Conservation (phyloP, 2,888 invertebrate species). For the Latheticus oryzae region DNA sequence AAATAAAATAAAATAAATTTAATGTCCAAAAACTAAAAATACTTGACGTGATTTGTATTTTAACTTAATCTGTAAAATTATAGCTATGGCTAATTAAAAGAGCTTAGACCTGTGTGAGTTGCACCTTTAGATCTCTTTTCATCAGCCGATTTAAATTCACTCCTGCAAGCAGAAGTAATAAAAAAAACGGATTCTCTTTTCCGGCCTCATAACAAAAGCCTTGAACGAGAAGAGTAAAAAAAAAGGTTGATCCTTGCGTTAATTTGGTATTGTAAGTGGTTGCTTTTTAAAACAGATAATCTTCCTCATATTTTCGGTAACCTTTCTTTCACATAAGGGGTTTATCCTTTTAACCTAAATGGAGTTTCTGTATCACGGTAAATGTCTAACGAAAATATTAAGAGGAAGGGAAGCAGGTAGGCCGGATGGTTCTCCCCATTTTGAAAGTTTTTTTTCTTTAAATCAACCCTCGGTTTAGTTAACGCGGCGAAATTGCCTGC, state of each 20-base stretch:
- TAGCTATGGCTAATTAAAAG: too few species aligned
- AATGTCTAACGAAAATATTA: constrained; percentile 37
- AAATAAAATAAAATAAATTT: too few species aligned
- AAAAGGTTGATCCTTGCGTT: constrained; percentile 23
- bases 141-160: constrained; percentile 31
- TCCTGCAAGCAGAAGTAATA: constrained; percentile 19
- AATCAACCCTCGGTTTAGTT: constrained; percentile 21
- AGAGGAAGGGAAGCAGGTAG: constrained; percentile 26
- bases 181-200: constrained; percentile 20
- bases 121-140: constrained; percentile 20
- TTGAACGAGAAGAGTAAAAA: constrained; percentile 4
- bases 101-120: too few species aligned
- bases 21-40: too few species aligned
- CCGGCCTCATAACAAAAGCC: background rate
- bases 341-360: constrained; percentile 45
- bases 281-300: constrained; percentile 45
- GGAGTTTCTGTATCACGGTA: constrained; percentile 33
- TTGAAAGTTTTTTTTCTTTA: constrained; percentile 21
- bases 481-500: constrained; percentile 15
- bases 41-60: too few species aligned
- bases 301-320: constrained; percentile 40
- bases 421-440: constrained; percentile 11
- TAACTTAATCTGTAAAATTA: too few species aligned
- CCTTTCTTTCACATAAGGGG: constrained; percentile 41
- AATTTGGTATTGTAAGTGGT: constrained; percentile 42